These are phyloP conservation scores for Macropus fuliginosus DNA, from an alignment of 2,797 vertebrate genomes.

Conservation along the genomic window DNA sequence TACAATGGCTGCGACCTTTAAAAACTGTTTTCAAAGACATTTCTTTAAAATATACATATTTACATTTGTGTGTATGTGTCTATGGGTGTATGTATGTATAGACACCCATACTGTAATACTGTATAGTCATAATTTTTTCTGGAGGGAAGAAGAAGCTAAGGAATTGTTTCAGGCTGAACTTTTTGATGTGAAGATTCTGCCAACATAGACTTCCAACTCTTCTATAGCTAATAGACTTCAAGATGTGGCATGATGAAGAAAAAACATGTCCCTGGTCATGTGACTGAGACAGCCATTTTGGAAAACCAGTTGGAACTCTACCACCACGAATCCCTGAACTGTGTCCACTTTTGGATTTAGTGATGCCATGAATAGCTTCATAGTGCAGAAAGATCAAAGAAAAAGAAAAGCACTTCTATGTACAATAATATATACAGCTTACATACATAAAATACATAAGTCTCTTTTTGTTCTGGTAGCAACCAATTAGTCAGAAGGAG, in stretches of 20 bases:
- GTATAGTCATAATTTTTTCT: background rate
- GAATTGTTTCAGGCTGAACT: background rate
- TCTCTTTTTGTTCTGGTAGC: background rate
- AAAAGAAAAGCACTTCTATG: background rate
- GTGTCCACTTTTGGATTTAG: background rate
- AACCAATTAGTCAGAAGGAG: background rate
- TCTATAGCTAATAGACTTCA: background rate
- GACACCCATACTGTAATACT: background rate
- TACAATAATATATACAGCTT: background rate
- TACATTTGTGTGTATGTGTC: background rate
- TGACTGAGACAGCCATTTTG: background rate
- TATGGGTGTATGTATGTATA: background rate
- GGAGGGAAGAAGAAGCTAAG: background rate
- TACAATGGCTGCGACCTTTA: slow-evolving; percentile 21
- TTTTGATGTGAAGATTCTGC: background rate
- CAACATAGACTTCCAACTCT: background rate
- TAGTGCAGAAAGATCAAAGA: background rate
- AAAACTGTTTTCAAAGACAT: slow-evolving; percentile 9
- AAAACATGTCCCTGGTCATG: background rate
- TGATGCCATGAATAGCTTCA: background rate
- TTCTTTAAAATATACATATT: background rate
- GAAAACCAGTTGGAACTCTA: background rate
- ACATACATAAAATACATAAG: background rate
- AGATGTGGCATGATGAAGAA: background rate
- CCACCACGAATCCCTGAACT: background rate